Conservation (phyloP, 2,113 vertebrate species). For the Prinia subflava region DNA sequence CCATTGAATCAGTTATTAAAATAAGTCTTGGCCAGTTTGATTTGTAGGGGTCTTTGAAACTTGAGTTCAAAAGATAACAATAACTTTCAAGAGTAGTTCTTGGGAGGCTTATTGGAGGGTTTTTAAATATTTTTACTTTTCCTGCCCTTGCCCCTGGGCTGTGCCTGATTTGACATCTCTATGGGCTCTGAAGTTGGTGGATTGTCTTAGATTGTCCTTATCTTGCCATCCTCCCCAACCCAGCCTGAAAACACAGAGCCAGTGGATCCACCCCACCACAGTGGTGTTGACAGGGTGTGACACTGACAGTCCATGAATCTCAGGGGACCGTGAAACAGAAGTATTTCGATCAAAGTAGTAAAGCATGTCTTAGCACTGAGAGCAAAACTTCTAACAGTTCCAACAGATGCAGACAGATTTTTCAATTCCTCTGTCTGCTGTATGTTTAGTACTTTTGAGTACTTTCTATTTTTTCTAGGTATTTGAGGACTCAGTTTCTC, state of each 20-base stretch:
- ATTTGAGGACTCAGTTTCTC: background rate
- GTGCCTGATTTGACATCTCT: background rate
- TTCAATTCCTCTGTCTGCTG: background rate
- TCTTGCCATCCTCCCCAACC: background rate
- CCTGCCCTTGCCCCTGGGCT: background rate
- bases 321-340: background rate
- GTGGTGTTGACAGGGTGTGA: background rate
- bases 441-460: background rate
- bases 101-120: accelerated
- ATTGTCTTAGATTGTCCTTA: background rate
- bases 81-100: background rate
- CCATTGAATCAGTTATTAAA: background rate
- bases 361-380: background rate
- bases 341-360: background rate
- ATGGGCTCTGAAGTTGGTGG: background rate
- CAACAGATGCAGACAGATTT: background rate
- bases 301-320: background rate
- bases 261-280: background rate
- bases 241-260: background rate
- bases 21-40: background rate
- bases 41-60: background rate
- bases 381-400: background rate
- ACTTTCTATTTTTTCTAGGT: background rate
- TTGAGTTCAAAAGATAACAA: background rate
- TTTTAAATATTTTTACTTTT: background rate